Conservation (phyloP, 2,113 vertebrate species). For the Emydocephalus ijimae region DNA sequence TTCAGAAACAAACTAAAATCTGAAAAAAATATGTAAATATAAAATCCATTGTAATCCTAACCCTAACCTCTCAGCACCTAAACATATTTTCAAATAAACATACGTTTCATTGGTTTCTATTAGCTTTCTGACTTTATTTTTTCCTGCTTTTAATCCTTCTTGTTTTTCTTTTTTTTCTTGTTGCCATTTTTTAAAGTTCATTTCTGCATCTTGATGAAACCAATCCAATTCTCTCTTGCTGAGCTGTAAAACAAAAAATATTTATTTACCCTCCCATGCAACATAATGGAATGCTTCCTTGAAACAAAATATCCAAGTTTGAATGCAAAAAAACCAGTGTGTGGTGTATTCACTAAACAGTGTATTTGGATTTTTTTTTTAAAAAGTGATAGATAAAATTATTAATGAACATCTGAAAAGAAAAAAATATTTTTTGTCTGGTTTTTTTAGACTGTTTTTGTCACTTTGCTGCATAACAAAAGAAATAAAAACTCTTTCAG, state of each 20-base stretch:
- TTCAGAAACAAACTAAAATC: neutral
- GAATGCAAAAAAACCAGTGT: neutral
- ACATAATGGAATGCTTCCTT: neutral
- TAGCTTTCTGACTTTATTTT: slow-evolving; percentile 71
- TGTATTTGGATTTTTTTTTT: neutral
- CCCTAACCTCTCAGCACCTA: neutral
- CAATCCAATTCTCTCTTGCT: slow-evolving; percentile 77
- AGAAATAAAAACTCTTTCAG: neutral
- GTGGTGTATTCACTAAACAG: no score
- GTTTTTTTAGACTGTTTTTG: neutral
- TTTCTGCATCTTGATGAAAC: slow-evolving; percentile 81
- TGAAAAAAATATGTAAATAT: neutral
- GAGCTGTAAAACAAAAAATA: slow-evolving; percentile 70
- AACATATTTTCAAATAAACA: slow-evolving; percentile 40
- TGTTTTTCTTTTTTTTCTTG: slow-evolving; percentile 86
- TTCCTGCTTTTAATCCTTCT: slow-evolving; percentile 77
- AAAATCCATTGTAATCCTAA: neutral
- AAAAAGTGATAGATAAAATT: neutral
- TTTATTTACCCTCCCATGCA: neutral
- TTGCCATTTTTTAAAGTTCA: slow-evolving; percentile 82
- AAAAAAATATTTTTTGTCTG: neutral
- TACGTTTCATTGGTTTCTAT: slow-evolving; percentile 69
- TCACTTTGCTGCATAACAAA: neutral
- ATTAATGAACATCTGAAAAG: neutral
- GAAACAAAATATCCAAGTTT: neutral